Percentiles rank a stretch among this genome's conserved stretches.
Conservation (phyloP, 2,888 invertebrate species). For the Apamea anceps region DNA sequence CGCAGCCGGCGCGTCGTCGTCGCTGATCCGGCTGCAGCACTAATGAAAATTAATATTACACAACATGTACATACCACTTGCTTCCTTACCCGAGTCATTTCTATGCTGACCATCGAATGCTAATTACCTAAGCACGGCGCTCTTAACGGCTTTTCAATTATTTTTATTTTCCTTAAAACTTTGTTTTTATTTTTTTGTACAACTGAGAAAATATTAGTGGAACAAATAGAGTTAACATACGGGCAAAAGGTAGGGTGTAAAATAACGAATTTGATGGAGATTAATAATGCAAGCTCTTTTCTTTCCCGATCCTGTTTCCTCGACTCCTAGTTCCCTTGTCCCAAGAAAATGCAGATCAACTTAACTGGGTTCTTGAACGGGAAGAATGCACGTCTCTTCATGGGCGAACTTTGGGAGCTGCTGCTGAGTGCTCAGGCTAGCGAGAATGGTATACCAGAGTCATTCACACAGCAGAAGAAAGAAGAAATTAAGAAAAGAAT, state of each 20-base stretch:
- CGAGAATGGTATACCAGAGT: slow-evolving; percentile 98
- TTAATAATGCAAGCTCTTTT: slow-evolving; percentile 81
- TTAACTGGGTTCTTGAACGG: slow-evolving; percentile 99
- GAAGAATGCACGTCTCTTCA: slow-evolving; percentile 98
- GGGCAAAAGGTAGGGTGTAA: slow-evolving; percentile 71
- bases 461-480: slow-evolving; percentile 98
- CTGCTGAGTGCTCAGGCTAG: slow-evolving; percentile 98
- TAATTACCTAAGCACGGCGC: slow-evolving; percentile 64
- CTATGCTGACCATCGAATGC: slow-evolving; percentile 63
- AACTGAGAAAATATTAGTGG: slow-evolving; percentile 52
- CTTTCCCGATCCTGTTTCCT: slow-evolving; percentile 84
- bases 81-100: slow-evolving; percentile 89
- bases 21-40: slow-evolving; percentile 64
- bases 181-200: slow-evolving; percentile 54
- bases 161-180: slow-evolving; percentile 67
- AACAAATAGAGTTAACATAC: slow-evolving; percentile 43
- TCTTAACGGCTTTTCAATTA: slow-evolving; percentile 82
- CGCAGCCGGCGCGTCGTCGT: slow-evolving; percentile 58
- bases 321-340: slow-evolving; percentile 96
- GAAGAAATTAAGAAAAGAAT: slow-evolving; percentile 98
- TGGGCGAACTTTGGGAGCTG: slow-evolving; percentile 99
- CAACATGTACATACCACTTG: slow-evolving; percentile 75
- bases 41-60: slow-evolving; percentile 74
- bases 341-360: slow-evolving; percentile 99
- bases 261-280: slow-evolving; percentile 62